Evolutionary conservation across 2,797 vertebrate genomes (phyloP).

Genomic region (Lepilemur septentrionalis): DNA sequence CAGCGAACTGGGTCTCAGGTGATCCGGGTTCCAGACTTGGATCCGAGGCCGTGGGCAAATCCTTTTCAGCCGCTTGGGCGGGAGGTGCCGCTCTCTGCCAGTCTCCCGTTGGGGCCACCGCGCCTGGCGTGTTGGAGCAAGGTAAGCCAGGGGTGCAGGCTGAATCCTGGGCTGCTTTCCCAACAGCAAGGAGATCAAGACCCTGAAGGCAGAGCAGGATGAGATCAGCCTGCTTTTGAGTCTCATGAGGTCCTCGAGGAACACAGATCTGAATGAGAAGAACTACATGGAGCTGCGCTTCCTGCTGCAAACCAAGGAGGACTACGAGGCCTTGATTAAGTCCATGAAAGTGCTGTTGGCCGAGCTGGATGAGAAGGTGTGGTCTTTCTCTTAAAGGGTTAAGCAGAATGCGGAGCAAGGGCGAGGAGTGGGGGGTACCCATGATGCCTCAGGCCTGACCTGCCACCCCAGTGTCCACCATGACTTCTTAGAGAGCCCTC

Average conservation of each 20-base stretch:
- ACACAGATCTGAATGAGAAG: slow-evolving; percentile 62
- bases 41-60: background rate
- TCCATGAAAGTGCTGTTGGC: slow-evolving; percentile 76
- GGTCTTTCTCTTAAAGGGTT: background rate
- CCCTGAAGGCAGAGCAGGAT: slow-evolving; percentile 69
- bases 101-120: no score
- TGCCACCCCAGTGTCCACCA: background rate
- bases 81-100: background rate
- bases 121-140: background rate
- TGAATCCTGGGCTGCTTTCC: background rate
- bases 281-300: slow-evolving; percentile 61
- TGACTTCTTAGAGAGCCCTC: background rate
- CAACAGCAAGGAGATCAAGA: slow-evolving; percentile 79
- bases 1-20: background rate
- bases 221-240: slow-evolving; percentile 63
- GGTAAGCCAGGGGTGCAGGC: background rate
- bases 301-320: slow-evolving; percentile 75
- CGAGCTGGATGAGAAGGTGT: slow-evolving; percentile 82
- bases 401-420: background rate
- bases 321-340: slow-evolving; percentile 76
- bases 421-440: accelerated
- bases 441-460: background rate
- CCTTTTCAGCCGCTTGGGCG: accelerated
- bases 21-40: background rate
- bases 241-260: slow-evolving; percentile 63